These are phyloP conservation scores for Gallinago paraguaiae DNA, from an alignment of 2,113 vertebrate species.

Conservation along the genomic window DNA sequence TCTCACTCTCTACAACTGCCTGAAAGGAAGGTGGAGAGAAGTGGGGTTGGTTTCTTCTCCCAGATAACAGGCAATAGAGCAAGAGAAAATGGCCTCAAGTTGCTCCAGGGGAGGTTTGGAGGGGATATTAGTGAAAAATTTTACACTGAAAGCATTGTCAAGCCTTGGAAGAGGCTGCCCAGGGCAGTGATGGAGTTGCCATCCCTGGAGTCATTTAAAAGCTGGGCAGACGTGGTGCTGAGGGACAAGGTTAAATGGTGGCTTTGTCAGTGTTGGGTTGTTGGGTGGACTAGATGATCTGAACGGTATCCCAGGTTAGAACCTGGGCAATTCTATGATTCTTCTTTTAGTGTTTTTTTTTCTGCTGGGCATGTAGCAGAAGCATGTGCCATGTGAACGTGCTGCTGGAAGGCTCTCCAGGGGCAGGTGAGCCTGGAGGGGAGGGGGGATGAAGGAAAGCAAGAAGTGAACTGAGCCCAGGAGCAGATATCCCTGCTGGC, in stretches of 20 bases:
- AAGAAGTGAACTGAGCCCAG: neutral
- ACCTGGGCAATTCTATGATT: neutral
- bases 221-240: neutral
- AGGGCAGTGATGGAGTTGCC: neutral
- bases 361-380: neutral
- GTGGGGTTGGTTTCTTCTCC: neutral
- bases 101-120: neutral
- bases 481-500: neutral
- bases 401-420: neutral
- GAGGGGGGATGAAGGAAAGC: neutral
- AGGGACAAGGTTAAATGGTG: neutral
- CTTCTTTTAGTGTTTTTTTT: neutral
- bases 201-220: neutral
- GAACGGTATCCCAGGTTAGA: neutral
- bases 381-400: accelerated
- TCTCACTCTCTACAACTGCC: too few relatives aligned
- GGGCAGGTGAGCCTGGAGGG: neutral
- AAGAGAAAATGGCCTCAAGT: neutral
- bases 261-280: neutral
- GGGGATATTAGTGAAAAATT: neutral
- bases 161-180: neutral
- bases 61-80: neutral
- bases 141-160: neutral
- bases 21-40: too few relatives aligned
- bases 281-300: neutral